Evolutionary conservation across 2,797 vertebrate genomes (phyloP), one percentile per base, ranked within the genome.

Genomic region (Allobates femoralis): DNA sequence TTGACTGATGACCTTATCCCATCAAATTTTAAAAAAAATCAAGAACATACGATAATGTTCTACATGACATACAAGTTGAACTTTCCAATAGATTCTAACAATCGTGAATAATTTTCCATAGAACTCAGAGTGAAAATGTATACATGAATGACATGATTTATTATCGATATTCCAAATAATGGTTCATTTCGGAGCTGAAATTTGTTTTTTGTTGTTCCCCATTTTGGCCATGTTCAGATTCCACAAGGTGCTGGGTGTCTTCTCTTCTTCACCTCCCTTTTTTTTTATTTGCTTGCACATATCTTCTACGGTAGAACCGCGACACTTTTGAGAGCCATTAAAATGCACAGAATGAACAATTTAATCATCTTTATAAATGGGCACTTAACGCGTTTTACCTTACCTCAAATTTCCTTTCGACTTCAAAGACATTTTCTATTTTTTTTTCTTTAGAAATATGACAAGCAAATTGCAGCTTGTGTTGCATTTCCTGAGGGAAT

Each of bases 381-480:
- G 87, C 84, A 87, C 88, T 89, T 26, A 80, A 82, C 75, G 64
- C 79, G 76, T 91, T 56, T 84, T 81, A 3, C 64, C n/a, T 92
- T 91, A 89, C 88, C 88, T 92, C 91, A 86, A 8, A 78, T 86
- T 89, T 83, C 83, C 81, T 60, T 60, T 90, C 87, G 79, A 60
- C 74, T 89, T 90, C 56, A 90, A 91, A 89, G 86, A 41, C 90
- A 83, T 86, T 82, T 81, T 81, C 18, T 53, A 16, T 81, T 82
- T 79, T 6, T 41, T 23, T 23, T 41, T 3, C 34, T 67, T 41
- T 37, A 0, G 1, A 71, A 93, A 90, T 88, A 88, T 73, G 85
- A 90, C 21, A 46, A 28, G 46, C 50, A 12, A 56, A 58, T 85
- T 67, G 55, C 55, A 37, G 55, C 55, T 77, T 64, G 66, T 60